Evolutionary conservation across 1,140 invertebrate species (phyloP).

Genomic region (Trypoxylus dichotomus): DNA sequence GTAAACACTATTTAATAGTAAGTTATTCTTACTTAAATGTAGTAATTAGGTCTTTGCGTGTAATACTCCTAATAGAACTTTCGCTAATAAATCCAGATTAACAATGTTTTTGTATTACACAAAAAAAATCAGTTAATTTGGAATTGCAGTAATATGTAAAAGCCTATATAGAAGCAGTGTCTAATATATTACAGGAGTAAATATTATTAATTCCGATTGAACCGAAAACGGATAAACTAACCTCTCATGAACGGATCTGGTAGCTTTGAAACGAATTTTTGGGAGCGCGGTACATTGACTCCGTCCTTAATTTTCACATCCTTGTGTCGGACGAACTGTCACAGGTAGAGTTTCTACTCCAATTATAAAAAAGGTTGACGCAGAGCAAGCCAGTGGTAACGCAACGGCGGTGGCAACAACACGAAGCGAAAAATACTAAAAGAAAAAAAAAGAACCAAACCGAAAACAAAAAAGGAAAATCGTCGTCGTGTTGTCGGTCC

Average conservation of each 20-base stretch:
- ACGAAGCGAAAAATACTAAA: background rate
- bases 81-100: too few relatives aligned
- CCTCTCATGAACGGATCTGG: background rate
- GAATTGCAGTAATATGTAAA: too few relatives aligned
- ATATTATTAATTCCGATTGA: too few relatives aligned
- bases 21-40: too few relatives aligned
- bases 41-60: too few relatives aligned
- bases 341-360: slow-evolving; percentile 21
- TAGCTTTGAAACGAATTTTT: background rate
- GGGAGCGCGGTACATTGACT: slow-evolving; percentile 10
- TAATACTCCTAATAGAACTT: too few relatives aligned
- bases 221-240: too few relatives aligned
- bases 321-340: slow-evolving; percentile 6
- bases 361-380: slow-evolving; percentile 10
- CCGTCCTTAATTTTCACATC: slow-evolving; percentile 25
- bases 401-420: background rate
- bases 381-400: background rate
- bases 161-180: too few relatives aligned
- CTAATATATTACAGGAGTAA: too few relatives aligned
- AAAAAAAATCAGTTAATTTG: too few relatives aligned
- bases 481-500: background rate
- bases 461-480: background rate
- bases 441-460: background rate
- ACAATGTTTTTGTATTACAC: too few relatives aligned
- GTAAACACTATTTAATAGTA: too few relatives aligned